Base-by-base conservation (phyloP, 2,888 invertebrate species). In the Meloe dianella region DNA sequence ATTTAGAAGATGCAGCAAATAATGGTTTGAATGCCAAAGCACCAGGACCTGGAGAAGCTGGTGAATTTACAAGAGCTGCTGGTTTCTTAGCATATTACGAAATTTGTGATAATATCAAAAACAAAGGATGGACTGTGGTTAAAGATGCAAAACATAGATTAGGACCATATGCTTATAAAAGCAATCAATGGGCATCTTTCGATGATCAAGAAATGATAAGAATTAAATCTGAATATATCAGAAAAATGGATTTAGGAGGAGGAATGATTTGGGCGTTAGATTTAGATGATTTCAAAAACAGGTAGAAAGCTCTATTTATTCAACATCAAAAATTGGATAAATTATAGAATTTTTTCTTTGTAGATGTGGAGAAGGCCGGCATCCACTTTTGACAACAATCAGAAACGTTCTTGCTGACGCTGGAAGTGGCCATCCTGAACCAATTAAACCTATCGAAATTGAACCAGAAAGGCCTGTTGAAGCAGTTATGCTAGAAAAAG, bases 251-350 rank as follows among this genome's bases (percentile, higher is more conserved):
- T 69, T 86, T 96, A 20, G 95, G 91, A 14, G 95, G 95, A 66
- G 95, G 93, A 20, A 95, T 95, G 95, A 89, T 95, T 56, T 95
- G 95, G 95, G 95, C 95, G 0, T 84, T 95, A 38, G 95, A 95
- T 85, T 87, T 95, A 73, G 95, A 96, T 75, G 95, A 96, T 82
- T 95, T 94, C 80, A 89, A 88, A 70, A 90, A 92, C 78, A 71
- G 78, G 71, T 75, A 12, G 9, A 12, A 24, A 5, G 1, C 1
- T 12, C 9, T 24, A 4, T 14, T 51, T 51, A 24, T 4, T 14
- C 0, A 4, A 35, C n/a, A n/a, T n/a, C n/a, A 35, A 12, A 35
- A 12, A 35, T 10, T 35, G 35, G 35, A 14, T 8, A 41, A 41
- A 41, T 17, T 17, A 35, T 4, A 66, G 1, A 51, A 24, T 9